These are phyloP conservation scores for Machaerirhynchus nigripectus DNA, from an alignment of 2,113 vertebrate genomes.

Conservation along the genomic window DNA sequence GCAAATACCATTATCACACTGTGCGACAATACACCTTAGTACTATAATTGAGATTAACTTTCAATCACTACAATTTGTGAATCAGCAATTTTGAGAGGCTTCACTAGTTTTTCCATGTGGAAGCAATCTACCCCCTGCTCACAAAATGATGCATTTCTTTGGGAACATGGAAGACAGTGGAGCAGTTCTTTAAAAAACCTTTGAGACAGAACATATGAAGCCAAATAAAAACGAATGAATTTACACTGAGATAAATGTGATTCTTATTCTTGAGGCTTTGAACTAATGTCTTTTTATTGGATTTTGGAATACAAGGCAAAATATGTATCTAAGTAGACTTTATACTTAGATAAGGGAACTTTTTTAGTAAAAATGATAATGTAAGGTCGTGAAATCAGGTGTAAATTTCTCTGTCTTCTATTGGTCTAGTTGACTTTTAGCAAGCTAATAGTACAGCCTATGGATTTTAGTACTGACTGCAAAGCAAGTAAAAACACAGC, in stretches of 20 bases:
- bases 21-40: conserved; percentile 3
- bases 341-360: background rate
- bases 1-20: conserved; percentile 62
- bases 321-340: background rate
- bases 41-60: conserved; percentile 65
- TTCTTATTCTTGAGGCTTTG: background rate
- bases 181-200: conserved; percentile 1
- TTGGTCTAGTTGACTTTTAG: background rate
- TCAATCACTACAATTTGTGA: conserved; percentile 67
- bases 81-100: conserved; percentile 53
- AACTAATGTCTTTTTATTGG: background rate
- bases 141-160: conserved; percentile 18
- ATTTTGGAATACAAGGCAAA: background rate
- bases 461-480: background rate
- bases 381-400: background rate
- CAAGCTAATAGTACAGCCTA: background rate
- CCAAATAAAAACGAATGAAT: background rate
- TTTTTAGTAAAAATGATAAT: background rate
- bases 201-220: background rate
- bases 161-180: background rate
- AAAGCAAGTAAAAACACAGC: background rate
- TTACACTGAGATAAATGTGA: background rate
- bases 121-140: conserved; percentile 48
- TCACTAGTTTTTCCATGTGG: conserved; percentile 4
- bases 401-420: background rate